Evolutionary conservation across 92 coral and sea anemone genomes (phyloP), one percentile per base, ranked within the genome.

Genomic region (Meandrina meandrites): DNA sequence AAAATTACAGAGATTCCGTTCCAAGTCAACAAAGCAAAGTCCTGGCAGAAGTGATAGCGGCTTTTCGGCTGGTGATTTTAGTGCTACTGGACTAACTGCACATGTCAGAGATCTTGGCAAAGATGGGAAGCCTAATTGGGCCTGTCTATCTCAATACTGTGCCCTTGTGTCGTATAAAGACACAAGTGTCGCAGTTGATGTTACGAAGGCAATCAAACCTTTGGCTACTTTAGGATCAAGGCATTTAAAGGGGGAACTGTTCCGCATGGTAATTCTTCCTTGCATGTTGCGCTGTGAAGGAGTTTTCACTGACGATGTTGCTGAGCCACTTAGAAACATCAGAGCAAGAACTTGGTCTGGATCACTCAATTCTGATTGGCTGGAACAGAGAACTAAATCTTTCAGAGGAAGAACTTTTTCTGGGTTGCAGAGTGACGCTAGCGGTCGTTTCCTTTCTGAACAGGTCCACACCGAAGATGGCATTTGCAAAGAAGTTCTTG

Each of bases 121-220:
- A 62, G 89, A 66, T 34, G 90, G 72, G 77, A 80, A 31, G 67
- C 90, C 88, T 40, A 76, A 84, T 5, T 97, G 99, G 99, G 79
- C 93, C 3, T 93, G 96, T 71, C 90, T 97, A 9, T 91, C 95
- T 8, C 98, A 92, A 82, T 96, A 95, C 75, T 93, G 96, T 28
- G 74, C 89, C 34, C 84, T 97, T 21, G 28, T 93, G 69, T 90
- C 93, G 21, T 73, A 87, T 21, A 87, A 90, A 31, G 92, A 93
- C 82, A 86, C 83, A 35, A 85, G 62, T 80, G 78, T 94, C 47
- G 92, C 98, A 14, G 50, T 93, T 17, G 93, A 86, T 53, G 93
- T 96, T 54, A 83, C 89, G 2, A 93, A 90, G 75, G 90, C 96
- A 1, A 88, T 97, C 67, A 91, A 90, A 85, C 89, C 96, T 15